Evolutionary conservation across 2,888 invertebrate species (phyloP).

Genomic region (Dasysyrphus tricinctus): DNA sequence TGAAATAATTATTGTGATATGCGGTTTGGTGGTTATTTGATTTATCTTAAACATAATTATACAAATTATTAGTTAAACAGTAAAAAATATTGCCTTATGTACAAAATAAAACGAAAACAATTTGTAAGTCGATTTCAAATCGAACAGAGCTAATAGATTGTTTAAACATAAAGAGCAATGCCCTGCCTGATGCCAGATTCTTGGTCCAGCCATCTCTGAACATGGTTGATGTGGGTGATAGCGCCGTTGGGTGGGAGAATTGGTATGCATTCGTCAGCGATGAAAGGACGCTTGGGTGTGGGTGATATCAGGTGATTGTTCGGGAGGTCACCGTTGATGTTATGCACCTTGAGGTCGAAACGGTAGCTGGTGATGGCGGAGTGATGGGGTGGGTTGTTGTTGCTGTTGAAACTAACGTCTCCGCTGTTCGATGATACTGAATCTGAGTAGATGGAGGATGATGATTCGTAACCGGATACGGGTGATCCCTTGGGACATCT

Average conservation of each 20-base stretch:
- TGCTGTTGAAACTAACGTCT: constrained; percentile 45
- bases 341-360: constrained; percentile 85
- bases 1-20: constrained; percentile 34
- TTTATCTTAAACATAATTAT: constrained; percentile 48
- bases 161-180: constrained; percentile 76
- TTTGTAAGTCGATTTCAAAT: constrained; percentile 59
- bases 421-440: constrained; percentile 77
- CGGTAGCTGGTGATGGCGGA: constrained; percentile 80
- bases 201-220: constrained; percentile 86
- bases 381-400: constrained; percentile 26
- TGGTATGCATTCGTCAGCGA: constrained; percentile 64
- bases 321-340: constrained; percentile 85
- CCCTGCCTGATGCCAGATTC: constrained; percentile 79
- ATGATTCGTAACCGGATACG: constrained; percentile 83
- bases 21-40: constrained; percentile 33
- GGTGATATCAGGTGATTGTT: constrained; percentile 84
- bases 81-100: constrained; percentile 58
- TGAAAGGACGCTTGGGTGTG: constrained; percentile 77
- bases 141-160: constrained; percentile 33
- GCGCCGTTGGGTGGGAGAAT: constrained; percentile 40
- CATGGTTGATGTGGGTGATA: constrained; percentile 82
- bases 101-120: constrained; percentile 36
- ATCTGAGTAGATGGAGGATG: constrained; percentile 83
- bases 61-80: constrained; percentile 41
- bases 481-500: constrained; percentile 83